phyloP scores from a whole-genome alignment of 2,888 invertebrate genomes.

The Tenthredo mesomela region DNA sequence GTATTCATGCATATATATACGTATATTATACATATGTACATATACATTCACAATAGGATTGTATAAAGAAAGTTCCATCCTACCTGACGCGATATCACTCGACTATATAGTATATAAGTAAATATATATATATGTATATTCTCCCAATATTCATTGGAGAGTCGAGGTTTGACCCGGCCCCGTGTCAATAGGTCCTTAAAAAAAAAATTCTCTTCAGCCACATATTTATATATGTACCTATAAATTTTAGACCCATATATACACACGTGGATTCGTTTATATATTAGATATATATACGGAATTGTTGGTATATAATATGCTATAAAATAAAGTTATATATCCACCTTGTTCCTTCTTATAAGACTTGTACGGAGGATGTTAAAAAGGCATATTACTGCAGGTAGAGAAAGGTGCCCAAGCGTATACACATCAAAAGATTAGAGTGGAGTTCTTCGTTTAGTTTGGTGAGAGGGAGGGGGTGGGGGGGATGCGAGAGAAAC shows the following conservation, averaged over 20 bases:
- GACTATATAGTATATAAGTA: too few relatives aligned
- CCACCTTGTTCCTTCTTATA: neutral
- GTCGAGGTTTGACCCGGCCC: constrained; percentile 16
- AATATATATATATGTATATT: constrained; percentile 4
- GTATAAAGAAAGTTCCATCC: constrained; percentile 43
- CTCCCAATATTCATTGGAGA: constrained; percentile 3
- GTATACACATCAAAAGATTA: constrained; percentile 64
- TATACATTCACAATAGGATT: neutral
- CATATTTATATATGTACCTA: neutral
- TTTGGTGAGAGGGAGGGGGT: neutral
- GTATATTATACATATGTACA: neutral
- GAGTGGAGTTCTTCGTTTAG: constrained; percentile 70
- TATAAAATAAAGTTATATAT: neutral
- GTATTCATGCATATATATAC: neutral
- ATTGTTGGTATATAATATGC: neutral
- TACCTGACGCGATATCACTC: neutral
- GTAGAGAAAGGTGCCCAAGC: constrained; percentile 72
- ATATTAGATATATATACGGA: neutral
- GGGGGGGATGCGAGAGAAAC: constrained; percentile 66
- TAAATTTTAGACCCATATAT: neutral
- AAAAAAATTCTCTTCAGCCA: neutral
- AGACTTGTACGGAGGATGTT: constrained; percentile 10
- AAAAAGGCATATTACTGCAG: constrained; percentile 42
- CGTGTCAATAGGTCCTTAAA: constrained; percentile 34
- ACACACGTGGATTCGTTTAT: neutral